These are phyloP conservation scores for Leucoma salicis DNA, from an alignment of 2,888 invertebrate genomes.

Conservation along the genomic window DNA sequence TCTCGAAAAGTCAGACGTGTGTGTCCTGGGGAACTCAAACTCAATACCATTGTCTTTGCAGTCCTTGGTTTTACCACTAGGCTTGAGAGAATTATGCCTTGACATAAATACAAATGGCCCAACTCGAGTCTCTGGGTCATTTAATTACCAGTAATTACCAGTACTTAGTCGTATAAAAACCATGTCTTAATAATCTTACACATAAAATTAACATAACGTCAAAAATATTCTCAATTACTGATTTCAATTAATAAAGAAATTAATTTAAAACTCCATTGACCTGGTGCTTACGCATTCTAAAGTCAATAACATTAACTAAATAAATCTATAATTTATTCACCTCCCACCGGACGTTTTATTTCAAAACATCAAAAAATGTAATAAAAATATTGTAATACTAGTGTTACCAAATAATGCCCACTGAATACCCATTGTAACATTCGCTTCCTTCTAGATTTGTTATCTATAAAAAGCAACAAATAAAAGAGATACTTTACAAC, in stretches of 20 bases:
- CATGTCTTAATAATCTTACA: neutral
- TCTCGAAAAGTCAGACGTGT: too few species aligned
- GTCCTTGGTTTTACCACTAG: too few species aligned
- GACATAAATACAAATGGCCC: neutral
- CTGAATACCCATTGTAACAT: slow-evolving; percentile 11
- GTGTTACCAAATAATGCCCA: slow-evolving; percentile 20
- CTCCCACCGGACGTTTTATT: slow-evolving; percentile 28
- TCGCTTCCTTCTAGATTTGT: slow-evolving; percentile 13
- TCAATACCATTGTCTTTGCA: too few species aligned
- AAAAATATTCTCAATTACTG: neutral
- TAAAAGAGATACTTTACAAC: slow-evolving; percentile 23
- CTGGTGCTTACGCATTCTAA: too few species aligned
- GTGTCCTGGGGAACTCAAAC: too few species aligned
- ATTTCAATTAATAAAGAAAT: too few species aligned
- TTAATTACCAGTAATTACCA: neutral
- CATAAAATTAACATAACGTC: neutral
- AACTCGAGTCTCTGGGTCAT: neutral
- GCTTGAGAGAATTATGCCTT: too few species aligned
- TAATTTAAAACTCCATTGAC: too few species aligned
- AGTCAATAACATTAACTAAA: too few species aligned
- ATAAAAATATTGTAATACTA: slow-evolving; percentile 18
- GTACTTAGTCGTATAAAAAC: neutral
- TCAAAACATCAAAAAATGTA: slow-evolving; percentile 31
- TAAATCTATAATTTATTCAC: slow-evolving; percentile 12
- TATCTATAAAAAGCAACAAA: slow-evolving; percentile 12